A percentile compares a stretch with the other conserved stretches of the same genome.
Conservation (phyloP, 2,888 invertebrate species). For the Nowickia ferox region DNA sequence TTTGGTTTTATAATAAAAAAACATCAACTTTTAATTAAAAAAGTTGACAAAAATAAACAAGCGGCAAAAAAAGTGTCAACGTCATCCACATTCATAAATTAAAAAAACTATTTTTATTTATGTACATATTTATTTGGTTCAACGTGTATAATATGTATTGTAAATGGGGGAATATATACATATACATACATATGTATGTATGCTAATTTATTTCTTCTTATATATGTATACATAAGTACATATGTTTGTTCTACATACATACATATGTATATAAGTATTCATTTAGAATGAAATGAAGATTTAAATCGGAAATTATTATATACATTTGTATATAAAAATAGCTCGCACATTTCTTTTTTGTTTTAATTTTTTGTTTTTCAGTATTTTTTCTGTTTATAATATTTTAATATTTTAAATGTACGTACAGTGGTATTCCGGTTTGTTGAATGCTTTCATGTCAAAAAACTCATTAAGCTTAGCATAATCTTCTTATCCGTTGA, state of each 20-base stretch:
- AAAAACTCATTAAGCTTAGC: too few species aligned
- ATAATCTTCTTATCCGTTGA: too few species aligned
- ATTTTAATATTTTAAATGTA: conserved; percentile 17
- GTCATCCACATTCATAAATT: conserved; percentile 42
- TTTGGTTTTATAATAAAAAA: not conserved
- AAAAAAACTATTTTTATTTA: not conserved
- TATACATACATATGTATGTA: not conserved
- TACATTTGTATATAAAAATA: conserved; percentile 48
- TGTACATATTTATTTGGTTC: not conserved
- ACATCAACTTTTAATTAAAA: conserved; percentile 30
- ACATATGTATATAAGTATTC: not conserved
- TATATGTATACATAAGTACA: not conserved
- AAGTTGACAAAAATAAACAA: conserved; percentile 40
- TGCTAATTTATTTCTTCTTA: not conserved
- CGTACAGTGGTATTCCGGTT: not conserved
- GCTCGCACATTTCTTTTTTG: conserved; percentile 46
- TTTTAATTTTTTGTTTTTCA: conserved; percentile 24
- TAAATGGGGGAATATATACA: not conserved
- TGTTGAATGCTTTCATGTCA: too few species aligned
- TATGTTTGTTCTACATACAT: not conserved
- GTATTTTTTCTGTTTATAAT: conserved; percentile 24
- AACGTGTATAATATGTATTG: not conserved
- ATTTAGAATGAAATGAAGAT: not conserved
- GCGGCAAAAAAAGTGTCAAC: conserved; percentile 29
- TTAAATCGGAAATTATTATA: not conserved